Base-by-base conservation (phyloP, 2,113 vertebrate species). In the Circaetus gallicus region DNA sequence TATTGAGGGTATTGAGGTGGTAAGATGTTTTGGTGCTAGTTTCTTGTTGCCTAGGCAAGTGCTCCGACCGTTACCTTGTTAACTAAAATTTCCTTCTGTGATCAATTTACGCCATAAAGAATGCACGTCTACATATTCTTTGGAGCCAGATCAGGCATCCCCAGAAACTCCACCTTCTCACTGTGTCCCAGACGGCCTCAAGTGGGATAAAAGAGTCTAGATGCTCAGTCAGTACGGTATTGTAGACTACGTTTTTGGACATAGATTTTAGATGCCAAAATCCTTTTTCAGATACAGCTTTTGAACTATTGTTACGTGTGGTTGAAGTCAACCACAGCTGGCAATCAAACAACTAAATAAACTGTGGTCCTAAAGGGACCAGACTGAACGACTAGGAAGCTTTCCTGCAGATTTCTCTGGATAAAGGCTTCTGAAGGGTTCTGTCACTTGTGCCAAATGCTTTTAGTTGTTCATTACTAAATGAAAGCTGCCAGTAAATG, bases 131-230 rank as follows among this genome's bases (percentile, higher is more conserved):
- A 15, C 28, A 58, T 74, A 94, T 81, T 89, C 45, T 38, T 4
- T 83, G 32, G 59, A 84, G 65, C 34, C 29, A 84, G 38, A 73
- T 73, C 59, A 88, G 34, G 31, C 74, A 82, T 43, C 58, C 28
- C 21, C 49, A 95, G 76, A 77, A 89, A 61, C 10, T 66, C 55
- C 31, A 77, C 19, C 15, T 81, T 81, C 72, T 90, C 32, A 9
- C 52, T 65, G 16, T 49, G 45, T 74, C 59, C 42, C 69, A 77
- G 63, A 55, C 10, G 2, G 47, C 32, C 62, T 96, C 76, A 94
- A 90, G 79, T 83, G 50, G 34, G 72, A 93, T 94, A 81, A 92
- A 94, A 86, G 13, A 47, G 59, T 92, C 85, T 93, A 90, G 40
- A 69, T 90, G 24, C 29, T 87, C 50, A 47, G 70, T 62, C 58